Base-by-base conservation (phyloP, 2,888 invertebrate genomes). In the Troglohyphantes excavatus region DNA sequence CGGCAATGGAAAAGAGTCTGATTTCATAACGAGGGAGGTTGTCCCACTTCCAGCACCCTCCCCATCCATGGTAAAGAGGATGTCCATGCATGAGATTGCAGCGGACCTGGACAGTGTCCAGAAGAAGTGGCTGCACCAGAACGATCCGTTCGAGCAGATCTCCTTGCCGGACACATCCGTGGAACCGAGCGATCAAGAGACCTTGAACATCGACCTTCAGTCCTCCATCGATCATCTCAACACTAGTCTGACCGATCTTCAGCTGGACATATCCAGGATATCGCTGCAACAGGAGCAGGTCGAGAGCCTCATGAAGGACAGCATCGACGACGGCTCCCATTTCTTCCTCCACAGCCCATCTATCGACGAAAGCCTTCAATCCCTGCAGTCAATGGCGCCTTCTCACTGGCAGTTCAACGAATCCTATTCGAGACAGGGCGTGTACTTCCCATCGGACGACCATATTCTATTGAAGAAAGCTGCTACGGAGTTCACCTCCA, bases 171-270 rank as follows among this genome's bases (percentile, higher is more conserved):
- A 90, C 27, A 27, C 29, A 17, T 17, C 46, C 26, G 39, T 19
- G 1, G 83, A 83, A 17, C 53, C 39, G 23, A 76, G 39, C 23
- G 81, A 81, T 73, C 70, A 78, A 68, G 86, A 91, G n/a, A 82
- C 85, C 53, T 26, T 90, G 21, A 90, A 86, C 43, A 59, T 85
- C 29, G 91, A 73, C 84, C 91, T 91, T 72, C 90, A 92, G 89
- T 90, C 94, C 26, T 91, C 91, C 72, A 92, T 94, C 2, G 93
- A 94, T 81, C 92, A 93, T 76, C 92, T 98, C 96, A 98, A 98
- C 95, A 96, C 95, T 94, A 98, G 97, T 95, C 96, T 98, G 93
- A 96, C 96, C 93, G 98, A 98, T 94, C 96, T 98, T 93, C 98
- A 98, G 94, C 96, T 96, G 92, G 98, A 98, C 94, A 98, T 98